A percentile compares a stretch with the other conserved stretches of the same genome.
Evolutionary conservation across 1,140 invertebrate species (phyloP).

Genomic region (Holcopasites calliopsidis): DNA sequence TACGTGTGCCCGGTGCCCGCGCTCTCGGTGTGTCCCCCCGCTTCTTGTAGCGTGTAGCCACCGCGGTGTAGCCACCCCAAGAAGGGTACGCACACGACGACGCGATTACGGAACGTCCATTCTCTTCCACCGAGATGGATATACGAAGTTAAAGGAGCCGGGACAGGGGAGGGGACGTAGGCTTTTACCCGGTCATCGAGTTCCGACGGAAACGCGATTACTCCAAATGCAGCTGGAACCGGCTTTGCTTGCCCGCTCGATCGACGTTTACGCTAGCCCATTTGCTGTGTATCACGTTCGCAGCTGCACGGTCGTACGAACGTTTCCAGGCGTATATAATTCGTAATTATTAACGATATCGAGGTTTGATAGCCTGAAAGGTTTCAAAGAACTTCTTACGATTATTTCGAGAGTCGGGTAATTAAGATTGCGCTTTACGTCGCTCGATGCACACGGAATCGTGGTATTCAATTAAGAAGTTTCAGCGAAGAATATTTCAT

Average conservation of each 20-base stretch:
- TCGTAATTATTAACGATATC: not conserved
- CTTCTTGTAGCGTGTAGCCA: not conserved
- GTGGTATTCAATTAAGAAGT: too few species aligned
- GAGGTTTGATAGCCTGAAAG: not conserved
- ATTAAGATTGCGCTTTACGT: too few species aligned
- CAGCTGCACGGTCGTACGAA: not conserved
- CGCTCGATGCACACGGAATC: too few species aligned
- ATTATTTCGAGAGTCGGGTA: too few species aligned
- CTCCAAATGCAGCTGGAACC: slow-evolving; percentile 38
- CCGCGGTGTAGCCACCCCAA: not conserved
- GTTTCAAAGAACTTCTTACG: not conserved
- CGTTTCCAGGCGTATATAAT: not conserved
- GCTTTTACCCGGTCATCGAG: slow-evolving; percentile 53
- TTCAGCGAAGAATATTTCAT: too few species aligned
- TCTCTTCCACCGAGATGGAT: slow-evolving; percentile 36
- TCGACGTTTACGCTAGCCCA: slow-evolving; percentile 16
- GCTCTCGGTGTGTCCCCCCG: not conserved
- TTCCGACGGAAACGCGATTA: slow-evolving; percentile 39
- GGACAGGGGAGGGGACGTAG: slow-evolving; percentile 30
- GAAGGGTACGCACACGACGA: slow-evolving; percentile 20
- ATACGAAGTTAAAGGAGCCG: slow-evolving; percentile 47
- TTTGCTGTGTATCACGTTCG: slow-evolving; percentile 5
- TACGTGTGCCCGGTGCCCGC: slow-evolving; percentile 22
- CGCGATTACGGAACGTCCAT: not conserved
- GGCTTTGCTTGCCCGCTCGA: slow-evolving; percentile 5